Base-by-base conservation (phyloP, 1,140 invertebrate genomes). In the Bicyclus anynana region DNA sequence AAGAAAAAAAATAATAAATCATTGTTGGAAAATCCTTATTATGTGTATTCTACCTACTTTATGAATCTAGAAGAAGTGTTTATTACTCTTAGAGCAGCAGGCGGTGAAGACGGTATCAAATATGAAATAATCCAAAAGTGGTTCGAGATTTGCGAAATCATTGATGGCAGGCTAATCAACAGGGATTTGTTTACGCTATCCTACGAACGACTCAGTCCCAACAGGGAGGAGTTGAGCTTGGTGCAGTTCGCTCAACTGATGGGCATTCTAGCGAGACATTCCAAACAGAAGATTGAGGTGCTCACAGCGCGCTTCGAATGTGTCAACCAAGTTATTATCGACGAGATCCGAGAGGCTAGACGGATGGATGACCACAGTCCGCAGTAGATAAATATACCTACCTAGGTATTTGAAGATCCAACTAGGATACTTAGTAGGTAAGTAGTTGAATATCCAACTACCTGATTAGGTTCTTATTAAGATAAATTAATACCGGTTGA, bases 61-160 rank as follows among this genome's bases (percentile, higher is more conserved):
- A 67, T 71, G 58, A 59, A 65, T 63, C 62, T 71, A 33, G 68
- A 73, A 64, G 65, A 70, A 49, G 64, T 73, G 20, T 53, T 66
- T 17, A 56, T 38, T 16, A 56, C 51, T 14, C 17, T 73, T 9
- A 29, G 53, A 6, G 59, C 49, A 0, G 63, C 60, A 9, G 66
- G 65, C 42, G 49, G 33, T 2, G 35, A 29, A 1, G 17, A 42
- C 4, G 56, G 60, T 7, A 56, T 53, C 7, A 54, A 59, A 2
- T 66, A 47, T 23, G 40, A 62, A 0, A 40, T 70, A 0, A 51
- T 66, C 16, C 20, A 48, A 9, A 62, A 66, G 40, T 70, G 65
- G 65, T 65, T 70, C 6, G 14, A 50, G 3, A 14, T 35, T 7
- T 70, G 62, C 29, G 46, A 56, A 10, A 69, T 74, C 12, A 58